phyloP scores from a whole-genome alignment of 2,113 vertebrate genomes.

The Salvelinus sp. region DNA sequence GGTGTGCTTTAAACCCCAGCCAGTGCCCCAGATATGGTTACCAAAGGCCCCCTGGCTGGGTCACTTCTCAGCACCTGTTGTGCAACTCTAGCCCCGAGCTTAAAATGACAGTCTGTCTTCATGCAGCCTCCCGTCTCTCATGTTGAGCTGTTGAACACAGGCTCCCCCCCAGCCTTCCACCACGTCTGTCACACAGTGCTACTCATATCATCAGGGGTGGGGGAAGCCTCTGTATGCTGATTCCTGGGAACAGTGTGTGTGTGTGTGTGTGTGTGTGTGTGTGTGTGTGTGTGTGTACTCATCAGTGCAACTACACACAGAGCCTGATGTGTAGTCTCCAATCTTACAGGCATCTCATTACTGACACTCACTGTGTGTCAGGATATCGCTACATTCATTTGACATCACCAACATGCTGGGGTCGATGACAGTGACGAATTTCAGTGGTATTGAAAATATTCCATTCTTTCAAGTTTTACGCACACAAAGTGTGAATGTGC shows the following conservation, averaged over 20 bases:
- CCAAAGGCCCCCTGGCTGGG: slow-evolving; percentile 19
- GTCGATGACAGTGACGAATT: too few relatives aligned
- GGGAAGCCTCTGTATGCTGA: not conserved
- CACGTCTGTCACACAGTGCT: not conserved
- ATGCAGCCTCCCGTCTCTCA: slow-evolving; percentile 13
- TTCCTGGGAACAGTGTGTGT: not conserved
- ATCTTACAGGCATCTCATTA: not conserved
- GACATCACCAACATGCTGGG: not conserved
- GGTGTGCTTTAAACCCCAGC: slow-evolving; percentile 31
- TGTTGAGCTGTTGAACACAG: not conserved
- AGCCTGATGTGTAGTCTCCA: not conserved
- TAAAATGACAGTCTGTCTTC: not conserved
- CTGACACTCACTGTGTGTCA: not conserved
- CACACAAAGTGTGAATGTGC: too few relatives aligned
- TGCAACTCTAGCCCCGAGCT: slow-evolving; percentile 33
- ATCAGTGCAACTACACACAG: not conserved
- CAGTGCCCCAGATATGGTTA: slow-evolving; percentile 39
- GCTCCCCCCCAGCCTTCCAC: not conserved
- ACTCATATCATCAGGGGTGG: not conserved
- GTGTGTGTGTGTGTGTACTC: not conserved
- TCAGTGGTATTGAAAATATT: too few relatives aligned
- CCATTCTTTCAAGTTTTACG: too few relatives aligned
- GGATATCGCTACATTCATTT: not conserved
- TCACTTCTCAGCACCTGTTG: slow-evolving; percentile 51
- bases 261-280: not conserved